Conservation (phyloP, 2,113 vertebrate genomes). For the Sorex fumeus region DNA sequence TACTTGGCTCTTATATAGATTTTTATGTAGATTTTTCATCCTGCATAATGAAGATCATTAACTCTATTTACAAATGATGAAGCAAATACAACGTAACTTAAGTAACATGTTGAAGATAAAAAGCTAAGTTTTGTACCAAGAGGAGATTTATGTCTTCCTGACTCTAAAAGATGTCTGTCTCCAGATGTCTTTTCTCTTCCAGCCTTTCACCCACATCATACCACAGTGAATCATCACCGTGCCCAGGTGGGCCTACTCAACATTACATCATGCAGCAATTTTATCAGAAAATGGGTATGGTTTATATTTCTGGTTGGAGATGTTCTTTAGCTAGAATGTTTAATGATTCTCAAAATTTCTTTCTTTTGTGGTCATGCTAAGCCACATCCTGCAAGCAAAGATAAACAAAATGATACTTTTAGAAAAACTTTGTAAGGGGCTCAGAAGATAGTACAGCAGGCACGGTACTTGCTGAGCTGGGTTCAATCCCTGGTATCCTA, state of each 20-base stretch:
- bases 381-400: conserved; percentile 18
- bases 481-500: too few relatives aligned
- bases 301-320: conserved; percentile 22
- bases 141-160: conserved; percentile 11
- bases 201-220: neutral
- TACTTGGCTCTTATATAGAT: neutral
- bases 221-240: neutral
- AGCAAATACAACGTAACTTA: neutral
- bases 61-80: conserved; percentile 5
- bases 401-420: conserved; percentile 42
- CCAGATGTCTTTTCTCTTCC: neutral
- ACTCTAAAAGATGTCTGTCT: neutral
- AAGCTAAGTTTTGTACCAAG: neutral
- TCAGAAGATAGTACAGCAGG: too few relatives aligned
- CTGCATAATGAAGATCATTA: neutral
- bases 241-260: too few relatives aligned
- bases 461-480: too few relatives aligned
- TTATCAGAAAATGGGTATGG: neutral
- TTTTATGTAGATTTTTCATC: conserved; percentile 22
- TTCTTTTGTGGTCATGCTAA: conserved; percentile 30
- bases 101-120: neutral
- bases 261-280: neutral
- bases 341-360: conserved; percentile 41
- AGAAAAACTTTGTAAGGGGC: too few relatives aligned
- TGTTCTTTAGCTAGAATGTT: conserved; percentile 58